Conservation (phyloP, 2,797 vertebrate genomes). For the Acanthornis magna region DNA sequence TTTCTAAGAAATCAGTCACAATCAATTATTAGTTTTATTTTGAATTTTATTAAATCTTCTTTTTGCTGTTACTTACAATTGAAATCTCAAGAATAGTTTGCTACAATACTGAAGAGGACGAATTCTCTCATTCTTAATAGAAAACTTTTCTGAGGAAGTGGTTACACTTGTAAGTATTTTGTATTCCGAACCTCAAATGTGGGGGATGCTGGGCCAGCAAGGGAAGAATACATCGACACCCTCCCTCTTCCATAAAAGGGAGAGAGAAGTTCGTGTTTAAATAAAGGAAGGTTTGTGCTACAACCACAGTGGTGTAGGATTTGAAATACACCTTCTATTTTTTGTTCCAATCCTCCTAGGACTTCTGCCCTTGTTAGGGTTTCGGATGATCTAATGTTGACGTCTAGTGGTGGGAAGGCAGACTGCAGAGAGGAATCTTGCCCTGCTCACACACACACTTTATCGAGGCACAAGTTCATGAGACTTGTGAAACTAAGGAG, state of each 20-base stretch:
- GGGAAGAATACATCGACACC: fast-evolving
- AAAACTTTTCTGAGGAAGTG: not conserved
- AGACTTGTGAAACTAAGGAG: not conserved
- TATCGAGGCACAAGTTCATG: not conserved
- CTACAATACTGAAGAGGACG: not conserved
- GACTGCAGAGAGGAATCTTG: not conserved
- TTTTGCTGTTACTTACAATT: not conserved
- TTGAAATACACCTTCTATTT: not conserved
- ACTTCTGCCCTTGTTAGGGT: not conserved
- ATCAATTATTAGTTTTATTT: not conserved
- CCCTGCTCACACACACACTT: not conserved
- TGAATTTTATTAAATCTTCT: not conserved
- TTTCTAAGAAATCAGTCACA: not conserved
- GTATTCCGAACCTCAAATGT: not conserved
- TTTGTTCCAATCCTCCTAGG: not conserved
- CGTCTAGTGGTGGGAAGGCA: conserved; percentile 11
- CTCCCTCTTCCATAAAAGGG: not conserved
- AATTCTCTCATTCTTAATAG: not conserved
- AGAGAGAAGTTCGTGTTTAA: not conserved
- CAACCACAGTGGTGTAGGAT: fast-evolving
- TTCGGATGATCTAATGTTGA: conserved; percentile 3
- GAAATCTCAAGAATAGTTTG: not conserved
- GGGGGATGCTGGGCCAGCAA: not conserved
- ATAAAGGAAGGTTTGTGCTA: not conserved
- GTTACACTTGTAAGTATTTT: not conserved